Evolutionary conservation across 2,797 vertebrate genomes (phyloP).

Genomic region (Leucoraja ocellata): DNA sequence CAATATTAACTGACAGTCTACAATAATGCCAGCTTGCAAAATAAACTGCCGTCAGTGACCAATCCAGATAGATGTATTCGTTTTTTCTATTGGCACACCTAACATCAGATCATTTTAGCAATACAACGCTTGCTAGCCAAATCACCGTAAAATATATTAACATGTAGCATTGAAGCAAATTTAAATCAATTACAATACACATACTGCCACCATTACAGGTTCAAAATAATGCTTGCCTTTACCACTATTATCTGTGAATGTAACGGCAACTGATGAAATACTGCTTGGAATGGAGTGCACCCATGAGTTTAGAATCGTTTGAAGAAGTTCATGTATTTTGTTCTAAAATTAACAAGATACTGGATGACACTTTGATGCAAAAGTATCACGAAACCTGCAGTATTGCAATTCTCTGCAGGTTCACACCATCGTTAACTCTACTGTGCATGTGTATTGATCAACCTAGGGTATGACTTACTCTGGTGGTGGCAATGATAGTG

Average conservation of each 20-base stretch:
- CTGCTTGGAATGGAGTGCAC: not conserved
- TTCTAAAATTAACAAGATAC: not conserved
- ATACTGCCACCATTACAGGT: not conserved
- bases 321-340: not conserved
- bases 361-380: not conserved
- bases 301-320: not conserved
- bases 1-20: no score
- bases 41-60: not conserved
- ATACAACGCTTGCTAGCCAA: not conserved
- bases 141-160: not conserved
- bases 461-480: not conserved
- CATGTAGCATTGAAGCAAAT: not conserved
- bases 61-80: not conserved
- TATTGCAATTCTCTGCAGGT: not conserved
- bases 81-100: not conserved
- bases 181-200: not conserved
- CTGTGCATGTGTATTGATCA: not conserved
- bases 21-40: not conserved
- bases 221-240: not conserved
- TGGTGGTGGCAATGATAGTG: not conserved
- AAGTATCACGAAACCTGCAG: not conserved
- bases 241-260: not conserved
- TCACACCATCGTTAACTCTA: not conserved
- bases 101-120: not conserved
- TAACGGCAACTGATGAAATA: not conserved